A percentile compares a stretch with the other conserved stretches of the same genome.
Conservation (phyloP, 2,888 invertebrate species). For the Zele albiditarsus region DNA sequence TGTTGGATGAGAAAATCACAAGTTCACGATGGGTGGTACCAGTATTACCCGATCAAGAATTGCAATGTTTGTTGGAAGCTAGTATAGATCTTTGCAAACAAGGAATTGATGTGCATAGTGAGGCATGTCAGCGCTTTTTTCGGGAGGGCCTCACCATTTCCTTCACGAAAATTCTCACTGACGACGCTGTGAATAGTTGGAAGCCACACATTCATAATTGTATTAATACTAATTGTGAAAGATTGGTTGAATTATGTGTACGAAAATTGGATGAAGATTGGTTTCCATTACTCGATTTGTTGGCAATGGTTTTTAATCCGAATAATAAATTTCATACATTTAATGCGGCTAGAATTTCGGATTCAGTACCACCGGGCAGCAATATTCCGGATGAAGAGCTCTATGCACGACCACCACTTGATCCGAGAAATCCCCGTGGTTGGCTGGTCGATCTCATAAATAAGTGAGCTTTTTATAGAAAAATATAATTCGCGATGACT, state of each 20-base stretch:
- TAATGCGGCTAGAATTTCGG: slow-evolving; percentile 85
- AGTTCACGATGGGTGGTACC: slow-evolving; percentile 98
- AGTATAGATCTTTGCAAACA: slow-evolving; percentile 90
- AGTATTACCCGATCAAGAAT: slow-evolving; percentile 95
- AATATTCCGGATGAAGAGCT: slow-evolving; percentile 81
- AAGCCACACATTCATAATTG: slow-evolving; percentile 97
- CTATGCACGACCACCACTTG: slow-evolving; percentile 83
- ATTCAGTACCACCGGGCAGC: slow-evolving; percentile 79
- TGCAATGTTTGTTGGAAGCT: slow-evolving; percentile 92
- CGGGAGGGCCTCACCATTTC: slow-evolving; percentile 94
- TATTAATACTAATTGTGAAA: slow-evolving; percentile 94
- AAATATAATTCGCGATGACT: neutral
- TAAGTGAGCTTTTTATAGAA: slow-evolving; percentile 73
- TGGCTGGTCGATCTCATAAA: slow-evolving; percentile 98
- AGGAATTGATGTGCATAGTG: slow-evolving; percentile 90
- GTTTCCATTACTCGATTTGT: slow-evolving; percentile 91
- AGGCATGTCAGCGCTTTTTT: slow-evolving; percentile 95
- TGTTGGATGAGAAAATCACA: slow-evolving; percentile 96
- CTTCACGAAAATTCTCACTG: slow-evolving; percentile 96
- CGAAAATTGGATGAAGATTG: slow-evolving; percentile 92
- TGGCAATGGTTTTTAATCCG: slow-evolving; percentile 96
- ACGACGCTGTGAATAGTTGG: slow-evolving; percentile 98
- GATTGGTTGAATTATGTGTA: slow-evolving; percentile 93
- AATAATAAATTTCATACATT: slow-evolving; percentile 95
- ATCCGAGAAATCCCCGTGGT: slow-evolving; percentile 90